Conservation (phyloP, 1,140 invertebrate species). For the Ceratina calcarata region DNA sequence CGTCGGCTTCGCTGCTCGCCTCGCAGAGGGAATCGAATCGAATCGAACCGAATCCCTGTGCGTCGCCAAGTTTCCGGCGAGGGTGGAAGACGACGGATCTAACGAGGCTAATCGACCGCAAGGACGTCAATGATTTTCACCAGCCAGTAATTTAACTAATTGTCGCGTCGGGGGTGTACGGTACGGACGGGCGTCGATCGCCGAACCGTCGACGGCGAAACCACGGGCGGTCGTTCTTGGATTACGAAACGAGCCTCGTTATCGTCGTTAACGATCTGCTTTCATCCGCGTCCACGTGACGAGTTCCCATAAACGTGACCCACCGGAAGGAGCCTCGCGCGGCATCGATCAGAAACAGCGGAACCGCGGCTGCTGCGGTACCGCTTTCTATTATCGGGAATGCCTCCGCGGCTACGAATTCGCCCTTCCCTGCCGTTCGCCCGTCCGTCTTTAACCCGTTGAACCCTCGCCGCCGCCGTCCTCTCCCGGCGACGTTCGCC, state of each 20-base stretch:
- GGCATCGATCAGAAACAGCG: slow-evolving; percentile 45
- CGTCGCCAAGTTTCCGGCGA: neutral
- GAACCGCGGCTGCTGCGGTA: slow-evolving; percentile 49
- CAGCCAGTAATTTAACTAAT: slow-evolving; percentile 52
- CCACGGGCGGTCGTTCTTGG: slow-evolving; percentile 29
- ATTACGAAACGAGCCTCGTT: slow-evolving; percentile 57
- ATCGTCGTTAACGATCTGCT: slow-evolving; percentile 58
- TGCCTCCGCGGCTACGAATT: slow-evolving; percentile 52
- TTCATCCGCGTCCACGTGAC: slow-evolving; percentile 58
- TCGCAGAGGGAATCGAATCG: neutral
- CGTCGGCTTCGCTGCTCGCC: neutral
- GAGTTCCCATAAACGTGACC: slow-evolving; percentile 55
- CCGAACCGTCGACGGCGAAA: slow-evolving; percentile 39
- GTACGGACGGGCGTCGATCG: slow-evolving; percentile 38
- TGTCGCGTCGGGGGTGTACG: slow-evolving; percentile 29
- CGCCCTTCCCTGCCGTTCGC: neutral
- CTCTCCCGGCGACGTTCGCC: neutral
- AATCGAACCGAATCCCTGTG: neutral
- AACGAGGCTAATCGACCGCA: slow-evolving; percentile 47
- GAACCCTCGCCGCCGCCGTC: neutral
- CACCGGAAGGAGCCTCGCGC: slow-evolving; percentile 48
- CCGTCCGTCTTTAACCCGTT: no score
- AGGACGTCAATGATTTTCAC: slow-evolving; percentile 47
- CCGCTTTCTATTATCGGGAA: slow-evolving; percentile 72
- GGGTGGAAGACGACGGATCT: neutral